Evolutionary conservation across 1,140 invertebrate species (phyloP).

Genomic region (Apis mellifera): DNA sequence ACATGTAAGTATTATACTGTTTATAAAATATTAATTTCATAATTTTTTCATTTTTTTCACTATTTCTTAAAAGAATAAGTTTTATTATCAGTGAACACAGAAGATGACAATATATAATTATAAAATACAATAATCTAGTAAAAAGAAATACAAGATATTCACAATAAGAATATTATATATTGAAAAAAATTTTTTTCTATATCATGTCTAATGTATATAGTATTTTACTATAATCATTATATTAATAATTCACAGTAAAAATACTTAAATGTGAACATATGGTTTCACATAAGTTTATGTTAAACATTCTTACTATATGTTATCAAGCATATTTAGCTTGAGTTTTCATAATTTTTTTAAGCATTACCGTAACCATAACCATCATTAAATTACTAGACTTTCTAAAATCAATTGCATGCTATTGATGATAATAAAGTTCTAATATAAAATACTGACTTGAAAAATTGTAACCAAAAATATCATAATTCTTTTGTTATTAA

Average conservation of each 20-base stretch:
- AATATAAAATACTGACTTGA: slow-evolving; percentile 21
- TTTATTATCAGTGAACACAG: slow-evolving; percentile 34
- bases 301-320: slow-evolving; percentile 45
- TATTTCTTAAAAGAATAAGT: slow-evolving; percentile 18
- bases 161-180: slow-evolving; percentile 19
- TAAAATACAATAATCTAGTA: slow-evolving; percentile 58
- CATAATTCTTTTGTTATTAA: slow-evolving; percentile 7
- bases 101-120: slow-evolving; percentile 49
- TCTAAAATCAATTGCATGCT: slow-evolving; percentile 33
- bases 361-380: not conserved
- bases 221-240: slow-evolving; percentile 12
- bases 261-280: slow-evolving; percentile 26
- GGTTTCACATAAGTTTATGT: slow-evolving; percentile 22
- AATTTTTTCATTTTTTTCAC: not conserved
- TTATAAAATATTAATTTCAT: slow-evolving; percentile 1
- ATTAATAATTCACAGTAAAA: slow-evolving; percentile 37
- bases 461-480: slow-evolving; percentile 34
- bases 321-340: not conserved
- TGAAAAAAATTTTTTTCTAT: slow-evolving; percentile 7
- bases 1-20: slow-evolving; percentile 5
- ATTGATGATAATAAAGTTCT: slow-evolving; percentile 25
- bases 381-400: slow-evolving; percentile 54
- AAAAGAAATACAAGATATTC: slow-evolving; percentile 19
- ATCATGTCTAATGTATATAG: not conserved
- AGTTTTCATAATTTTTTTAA: slow-evolving; percentile 1